phyloP scores from a whole-genome alignment of 37 sponge, comb jelly and placozoan genomes.

The Lycopodina hypogea region DNA sequence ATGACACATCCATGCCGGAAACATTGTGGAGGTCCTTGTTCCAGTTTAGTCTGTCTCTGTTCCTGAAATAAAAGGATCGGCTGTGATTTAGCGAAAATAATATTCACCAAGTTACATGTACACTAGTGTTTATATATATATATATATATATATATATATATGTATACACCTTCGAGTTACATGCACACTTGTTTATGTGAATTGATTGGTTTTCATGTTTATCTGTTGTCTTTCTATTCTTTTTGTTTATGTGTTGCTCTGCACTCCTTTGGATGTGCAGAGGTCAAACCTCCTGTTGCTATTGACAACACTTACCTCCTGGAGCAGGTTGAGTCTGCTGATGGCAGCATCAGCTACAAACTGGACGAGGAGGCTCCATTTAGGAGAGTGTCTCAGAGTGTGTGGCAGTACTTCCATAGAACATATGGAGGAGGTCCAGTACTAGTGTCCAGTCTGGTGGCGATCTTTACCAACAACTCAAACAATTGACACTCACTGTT shows the following conservation, averaged over 20 bases:
- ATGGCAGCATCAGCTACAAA: background rate
- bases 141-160: background rate
- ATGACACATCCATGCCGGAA: background rate
- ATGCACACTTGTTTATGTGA: too few relatives aligned
- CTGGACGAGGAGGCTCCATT: constrained; percentile 20
- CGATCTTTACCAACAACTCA: background rate
- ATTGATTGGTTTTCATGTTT: too few relatives aligned
- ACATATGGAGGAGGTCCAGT: constrained; percentile 74
- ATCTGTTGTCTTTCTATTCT: too few relatives aligned
- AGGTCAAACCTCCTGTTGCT: constrained; percentile 51
- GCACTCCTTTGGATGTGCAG: background rate
- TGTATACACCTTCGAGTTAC: too few relatives aligned
- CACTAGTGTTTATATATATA: background rate
- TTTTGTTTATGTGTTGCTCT: background rate
- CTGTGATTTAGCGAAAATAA: background rate
- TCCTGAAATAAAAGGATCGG: background rate
- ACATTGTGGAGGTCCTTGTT: background rate
- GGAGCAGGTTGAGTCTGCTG: background rate
- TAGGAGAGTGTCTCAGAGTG: constrained; percentile 18
- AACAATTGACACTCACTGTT: too few relatives aligned
- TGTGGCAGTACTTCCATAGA: constrained; percentile 57
- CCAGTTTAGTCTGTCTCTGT: background rate
- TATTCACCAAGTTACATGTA: background rate
- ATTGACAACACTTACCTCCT: constrained; percentile 59
- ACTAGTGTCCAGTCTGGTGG: constrained; percentile 27